A percentile compares a stretch with the other conserved stretches of the same genome.
phyloP scores from a whole-genome alignment of 2,888 invertebrate genomes.

The Harpalus rubripes region DNA sequence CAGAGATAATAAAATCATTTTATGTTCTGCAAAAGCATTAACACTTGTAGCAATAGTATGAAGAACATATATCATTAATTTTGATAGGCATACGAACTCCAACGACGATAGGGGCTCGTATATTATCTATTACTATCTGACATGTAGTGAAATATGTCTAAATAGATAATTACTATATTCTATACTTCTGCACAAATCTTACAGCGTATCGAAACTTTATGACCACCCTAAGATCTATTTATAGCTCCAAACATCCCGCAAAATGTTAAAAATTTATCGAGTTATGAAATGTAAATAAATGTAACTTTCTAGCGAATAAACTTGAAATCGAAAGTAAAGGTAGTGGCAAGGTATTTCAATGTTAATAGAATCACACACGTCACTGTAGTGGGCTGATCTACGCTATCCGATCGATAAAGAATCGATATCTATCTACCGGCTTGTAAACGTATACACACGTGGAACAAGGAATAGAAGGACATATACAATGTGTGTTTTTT shows the following conservation, averaged over 20 bases:
- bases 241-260: conserved; percentile 12
- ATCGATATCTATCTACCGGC: background rate
- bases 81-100: too few relatives aligned
- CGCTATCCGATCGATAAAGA: conserved; percentile 3
- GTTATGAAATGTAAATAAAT: conserved; percentile 62
- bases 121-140: too few relatives aligned
- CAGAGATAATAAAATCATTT: too few relatives aligned
- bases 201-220: too few relatives aligned
- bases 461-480: background rate
- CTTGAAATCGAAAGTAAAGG: conserved; percentile 64
- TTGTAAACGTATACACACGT: background rate
- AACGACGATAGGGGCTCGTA: too few relatives aligned
- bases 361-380: conserved; percentile 58
- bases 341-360: conserved; percentile 49
- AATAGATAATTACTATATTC: too few relatives aligned
- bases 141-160: too few relatives aligned
- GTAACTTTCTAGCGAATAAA: conserved; percentile 63
- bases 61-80: too few relatives aligned
- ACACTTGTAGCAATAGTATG: too few relatives aligned
- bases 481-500: background rate
- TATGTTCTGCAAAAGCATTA: too few relatives aligned
- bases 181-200: too few relatives aligned
- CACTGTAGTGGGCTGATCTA: conserved; percentile 20
- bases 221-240: background rate
- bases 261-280: background rate